Evolutionary conservation across 2,113 vertebrate genomes (phyloP), one percentile per base, ranked within the genome.

Genomic region (Apaloderma vittatum): DNA sequence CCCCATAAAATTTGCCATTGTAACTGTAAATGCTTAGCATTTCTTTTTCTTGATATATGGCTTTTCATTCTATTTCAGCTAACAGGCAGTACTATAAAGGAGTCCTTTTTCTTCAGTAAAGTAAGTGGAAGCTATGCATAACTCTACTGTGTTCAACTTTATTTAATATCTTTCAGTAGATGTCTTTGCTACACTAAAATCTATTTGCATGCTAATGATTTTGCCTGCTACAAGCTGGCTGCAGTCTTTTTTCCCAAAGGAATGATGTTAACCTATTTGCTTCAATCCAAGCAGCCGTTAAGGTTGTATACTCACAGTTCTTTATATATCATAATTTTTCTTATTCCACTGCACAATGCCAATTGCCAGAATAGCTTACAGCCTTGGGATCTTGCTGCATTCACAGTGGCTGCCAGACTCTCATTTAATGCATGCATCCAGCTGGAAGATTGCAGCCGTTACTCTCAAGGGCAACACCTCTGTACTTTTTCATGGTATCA

Each of bases 31-130:
- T 86, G 30, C 5, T 62, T 59, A 62, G 2, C 8, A 55, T 73
- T 88, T 79, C 3, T 67, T 55, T 90, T 86, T 87, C 45, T 76
- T 85, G 17, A 87, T 92, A 36, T 40, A 61, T 21, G 62, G 24
- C 29, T 90, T 93, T 95, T 68, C 20, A 51, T 70, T 96, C 48
- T 79, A 51, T 49, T 88, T 90, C 76, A 77, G 24, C 61, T 82
- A 71, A 63, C 26, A 68, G 52, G 24, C 21, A 83, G 21, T 63
- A 81, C 65, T 78, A 95, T 61, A 85, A 75, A 78, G 19, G 8
- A 30, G 19, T 75, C 12, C 22, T 68, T 82, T 90, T 78, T 45
- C 32, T 74, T 79, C 54, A 65, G n/a, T n/a, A 66, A 70, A 74
- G 51, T 52, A 83, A 74, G 49, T 12, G 27, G 12, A 15, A 94